These are phyloP conservation scores for Meandrusa payeni DNA, from an alignment of 2,888 invertebrate species.

Conservation along the genomic window DNA sequence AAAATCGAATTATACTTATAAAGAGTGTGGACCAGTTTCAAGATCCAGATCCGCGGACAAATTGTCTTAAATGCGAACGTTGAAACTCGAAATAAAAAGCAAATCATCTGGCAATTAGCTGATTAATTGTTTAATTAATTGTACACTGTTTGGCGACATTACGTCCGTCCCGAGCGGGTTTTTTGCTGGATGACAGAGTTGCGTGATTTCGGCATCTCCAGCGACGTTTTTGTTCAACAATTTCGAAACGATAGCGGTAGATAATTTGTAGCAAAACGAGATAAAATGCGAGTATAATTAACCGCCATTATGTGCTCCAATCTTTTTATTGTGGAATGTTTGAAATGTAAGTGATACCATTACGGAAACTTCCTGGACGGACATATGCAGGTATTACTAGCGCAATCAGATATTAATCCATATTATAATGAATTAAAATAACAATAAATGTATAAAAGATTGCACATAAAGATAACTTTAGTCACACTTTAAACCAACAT, in stretches of 20 bases:
- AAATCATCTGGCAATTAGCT: constrained; percentile 74
- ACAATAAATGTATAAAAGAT: too few species aligned
- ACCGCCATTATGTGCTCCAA: constrained; percentile 15
- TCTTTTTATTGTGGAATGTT: constrained; percentile 9
- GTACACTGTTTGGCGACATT: constrained; percentile 49
- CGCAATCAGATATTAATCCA: too few species aligned
- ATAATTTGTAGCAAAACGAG: constrained; percentile 24
- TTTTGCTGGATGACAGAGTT: constrained; percentile 27
- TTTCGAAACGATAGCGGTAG: constrained; percentile 22
- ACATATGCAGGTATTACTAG: too few species aligned
- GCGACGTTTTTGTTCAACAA: constrained; percentile 11
- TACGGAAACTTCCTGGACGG: too few species aligned
- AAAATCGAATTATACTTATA: constrained; percentile 45
- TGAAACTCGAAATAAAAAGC: constrained; percentile 56
- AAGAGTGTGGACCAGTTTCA: constrained; percentile 34
- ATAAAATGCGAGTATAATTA: constrained; percentile 20
- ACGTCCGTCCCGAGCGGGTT: constrained; percentile 39
- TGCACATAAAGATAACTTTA: too few species aligned
- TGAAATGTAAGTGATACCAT: constrained; percentile 9
- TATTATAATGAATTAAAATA: too few species aligned
- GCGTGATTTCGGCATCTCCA: constrained; percentile 13
- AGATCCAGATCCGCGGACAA: constrained; percentile 55
- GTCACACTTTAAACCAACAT: too few species aligned
- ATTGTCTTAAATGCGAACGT: constrained; percentile 55
- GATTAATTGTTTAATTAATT: constrained; percentile 81